Evolutionary conservation across 2,888 invertebrate species (phyloP), one percentile per base, ranked within the genome.

Genomic region (Ceraclea dissimilis): DNA sequence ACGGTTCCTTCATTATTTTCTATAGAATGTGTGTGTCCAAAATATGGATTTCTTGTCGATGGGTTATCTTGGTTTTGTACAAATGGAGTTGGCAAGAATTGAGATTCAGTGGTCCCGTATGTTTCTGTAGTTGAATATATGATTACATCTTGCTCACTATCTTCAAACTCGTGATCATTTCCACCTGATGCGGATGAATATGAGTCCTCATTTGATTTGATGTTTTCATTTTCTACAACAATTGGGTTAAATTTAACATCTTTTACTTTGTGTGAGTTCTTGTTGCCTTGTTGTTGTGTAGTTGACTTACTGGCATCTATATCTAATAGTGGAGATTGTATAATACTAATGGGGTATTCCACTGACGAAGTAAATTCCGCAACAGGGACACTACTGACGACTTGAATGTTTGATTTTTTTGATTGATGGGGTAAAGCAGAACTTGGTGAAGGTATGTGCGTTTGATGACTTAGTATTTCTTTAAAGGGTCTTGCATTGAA

Each of bases 241-340:
- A 73, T 71, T 6, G 75, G 70, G 64, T 75, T 68, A 26, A 72
- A 51, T 48, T 57, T 54, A 16, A 60, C 53, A 62, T 70, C 73
- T 18, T 47, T 47, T 6, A 17, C 13, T 18, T 47, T 18, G 2
- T 49, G 19, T 4, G 10, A 11, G 18, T 8, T 8, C 13, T 57
- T 46, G 52, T 48, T 22, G 13, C 13, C 5, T 44, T 56, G 53
- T 53, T 64, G 60, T 53, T 65, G 59, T 44, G 63, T 66, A 6
- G 60, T 52, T 10, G 39, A 20, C 26, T 61, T 47, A 43, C 34
- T 55, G 16, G 71, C 66, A 52, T 78, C 76, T 44, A 85, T 71
- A 64, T 86, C 86, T 54, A 84, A 75, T n/a, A 84, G 65, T 17
- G 86, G 84, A 16, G 90, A 82, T 64, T 87, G 83, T 56, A 87